phyloP scores from a whole-genome alignment of 1,140 invertebrate genomes.

The Diorhabda sublineata region DNA sequence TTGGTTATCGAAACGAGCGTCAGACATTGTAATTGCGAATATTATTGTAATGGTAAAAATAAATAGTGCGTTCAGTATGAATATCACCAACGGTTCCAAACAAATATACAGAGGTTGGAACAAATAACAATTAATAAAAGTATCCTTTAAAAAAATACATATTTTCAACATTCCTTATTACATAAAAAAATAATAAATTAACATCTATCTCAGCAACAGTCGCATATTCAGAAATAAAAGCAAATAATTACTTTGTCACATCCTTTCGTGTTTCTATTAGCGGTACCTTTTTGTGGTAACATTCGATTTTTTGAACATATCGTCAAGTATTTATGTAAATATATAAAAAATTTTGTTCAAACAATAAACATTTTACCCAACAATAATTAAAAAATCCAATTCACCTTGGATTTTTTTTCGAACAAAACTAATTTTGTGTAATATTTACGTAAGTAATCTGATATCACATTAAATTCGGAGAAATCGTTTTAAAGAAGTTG shows the following conservation, averaged over 20 bases:
- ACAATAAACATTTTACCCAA: no score
- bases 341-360: no score
- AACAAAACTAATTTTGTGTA: neutral
- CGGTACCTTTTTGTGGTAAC: no score
- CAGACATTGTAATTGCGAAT: no score
- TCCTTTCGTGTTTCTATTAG: no score
- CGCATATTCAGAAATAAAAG: conserved; percentile 4
- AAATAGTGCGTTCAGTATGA: no score
- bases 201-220: conserved; percentile 8
- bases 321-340: no score
- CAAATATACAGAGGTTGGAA: conserved; percentile 15
- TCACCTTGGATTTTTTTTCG: neutral
- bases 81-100: neutral
- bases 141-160: conserved; percentile 21
- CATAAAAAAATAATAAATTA: conserved; percentile 13
- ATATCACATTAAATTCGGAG: neutral
- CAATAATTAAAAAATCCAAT: neutral
- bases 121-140: conserved; percentile 11
- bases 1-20: no score
- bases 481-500: conserved; percentile 10
- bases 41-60: no score
- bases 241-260: neutral
- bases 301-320: no score
- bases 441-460: no score
- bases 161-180: conserved; percentile 22